Conservation (phyloP, 2,113 vertebrate genomes). For the Ranitomeya variabilis region DNA sequence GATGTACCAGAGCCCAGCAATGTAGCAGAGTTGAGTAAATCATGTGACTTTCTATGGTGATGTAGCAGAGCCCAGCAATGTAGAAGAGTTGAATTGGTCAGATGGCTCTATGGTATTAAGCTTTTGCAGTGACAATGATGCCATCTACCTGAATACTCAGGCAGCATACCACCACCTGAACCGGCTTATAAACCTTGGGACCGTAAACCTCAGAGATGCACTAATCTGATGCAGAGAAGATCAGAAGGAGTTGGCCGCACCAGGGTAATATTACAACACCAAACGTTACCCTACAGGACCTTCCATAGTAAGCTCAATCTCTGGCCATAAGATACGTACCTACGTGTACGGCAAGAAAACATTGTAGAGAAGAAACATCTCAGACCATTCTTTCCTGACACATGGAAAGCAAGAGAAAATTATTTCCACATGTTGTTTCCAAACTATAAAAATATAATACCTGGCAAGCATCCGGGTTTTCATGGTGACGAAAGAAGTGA, state of each 20-base stretch:
- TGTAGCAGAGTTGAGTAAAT: too few species aligned
- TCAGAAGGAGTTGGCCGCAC: background rate
- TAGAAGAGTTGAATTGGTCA: too few species aligned
- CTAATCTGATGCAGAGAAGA: too few species aligned
- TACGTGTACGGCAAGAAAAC: background rate
- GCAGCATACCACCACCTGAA: too few species aligned
- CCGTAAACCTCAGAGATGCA: too few species aligned
- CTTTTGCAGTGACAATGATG: too few species aligned
- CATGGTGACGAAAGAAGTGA: background rate
- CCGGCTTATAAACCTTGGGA: too few species aligned
- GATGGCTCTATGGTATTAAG: too few species aligned
- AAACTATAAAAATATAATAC: slow-evolving; percentile 4
- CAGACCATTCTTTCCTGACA: background rate
- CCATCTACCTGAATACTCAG: too few species aligned
- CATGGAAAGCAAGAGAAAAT: slow-evolving; percentile 7
- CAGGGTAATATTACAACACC: background rate
- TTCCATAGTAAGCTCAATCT: background rate
- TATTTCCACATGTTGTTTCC: slow-evolving; percentile 13
- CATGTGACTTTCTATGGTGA: too few species aligned
- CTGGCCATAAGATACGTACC: background rate
- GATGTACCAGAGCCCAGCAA: too few species aligned
- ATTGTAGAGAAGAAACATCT: background rate
- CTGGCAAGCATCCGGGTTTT: background rate
- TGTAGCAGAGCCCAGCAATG: too few species aligned
- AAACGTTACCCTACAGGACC: background rate